Conservation (phyloP, 2,888 invertebrate species). For the Dugesia japonica region DNA sequence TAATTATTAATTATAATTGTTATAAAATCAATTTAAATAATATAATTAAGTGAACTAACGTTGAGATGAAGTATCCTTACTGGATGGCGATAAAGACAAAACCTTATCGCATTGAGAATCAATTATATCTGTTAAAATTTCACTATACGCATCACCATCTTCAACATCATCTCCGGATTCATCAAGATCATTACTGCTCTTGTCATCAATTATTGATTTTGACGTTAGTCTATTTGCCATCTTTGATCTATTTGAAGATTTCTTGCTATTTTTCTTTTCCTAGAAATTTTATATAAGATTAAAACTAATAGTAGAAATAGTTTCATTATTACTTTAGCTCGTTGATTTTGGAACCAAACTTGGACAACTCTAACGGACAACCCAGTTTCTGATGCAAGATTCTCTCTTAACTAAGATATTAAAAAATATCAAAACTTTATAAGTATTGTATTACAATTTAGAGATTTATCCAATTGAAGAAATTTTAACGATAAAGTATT, state of each 20-base stretch:
- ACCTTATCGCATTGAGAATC: not conserved
- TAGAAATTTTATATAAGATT: no score
- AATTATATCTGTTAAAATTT: not conserved
- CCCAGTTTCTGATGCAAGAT: constrained; percentile 90
- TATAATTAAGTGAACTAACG: not conserved
- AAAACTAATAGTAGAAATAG: no score
- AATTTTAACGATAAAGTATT: not conserved
- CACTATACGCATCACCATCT: constrained; percentile 21
- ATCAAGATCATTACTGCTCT: constrained; percentile 34
- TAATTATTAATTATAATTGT: no score
- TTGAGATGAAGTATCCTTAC: constrained; percentile 2
- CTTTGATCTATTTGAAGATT: not conserved
- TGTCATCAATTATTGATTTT: constrained; percentile 26
- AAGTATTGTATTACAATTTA: no score
- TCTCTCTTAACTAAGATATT: constrained; percentile 53
- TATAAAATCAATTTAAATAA: not conserved
- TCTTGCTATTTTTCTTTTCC: constrained; percentile 3
- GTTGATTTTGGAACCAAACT: constrained; percentile 97
- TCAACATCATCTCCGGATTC: constrained; percentile 27
- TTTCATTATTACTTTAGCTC: constrained; percentile 49
- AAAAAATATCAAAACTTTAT: no score
- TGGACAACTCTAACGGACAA: constrained; percentile 92
- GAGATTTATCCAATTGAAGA: no score
- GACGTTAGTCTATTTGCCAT: not conserved
- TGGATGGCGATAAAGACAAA: not conserved